These are phyloP conservation scores for Sciaenops ocellatus DNA, from an alignment of 2,797 vertebrate species.

Conservation along the genomic window DNA sequence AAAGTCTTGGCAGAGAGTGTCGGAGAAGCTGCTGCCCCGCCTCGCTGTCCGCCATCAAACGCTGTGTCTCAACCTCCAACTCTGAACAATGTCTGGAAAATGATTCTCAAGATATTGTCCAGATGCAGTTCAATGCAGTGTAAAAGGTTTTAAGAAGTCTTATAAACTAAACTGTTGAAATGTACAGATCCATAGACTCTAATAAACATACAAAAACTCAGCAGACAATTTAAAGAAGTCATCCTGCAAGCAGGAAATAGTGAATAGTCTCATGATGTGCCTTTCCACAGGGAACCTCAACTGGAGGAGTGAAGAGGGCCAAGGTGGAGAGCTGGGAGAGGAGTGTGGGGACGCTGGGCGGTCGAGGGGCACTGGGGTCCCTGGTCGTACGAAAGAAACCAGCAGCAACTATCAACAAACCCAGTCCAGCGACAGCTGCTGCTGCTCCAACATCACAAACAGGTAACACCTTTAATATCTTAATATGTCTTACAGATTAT, in stretches of 20 bases:
- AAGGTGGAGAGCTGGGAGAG: constrained; percentile 90
- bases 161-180: background rate
- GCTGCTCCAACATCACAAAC: constrained; percentile 51
- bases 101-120: no score
- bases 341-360: constrained; percentile 85
- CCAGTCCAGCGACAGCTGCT: constrained; percentile 18
- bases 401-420: constrained; percentile 37
- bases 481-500: background rate
- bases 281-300: constrained; percentile 63
- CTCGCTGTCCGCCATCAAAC: no score
- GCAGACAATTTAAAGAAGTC: background rate
- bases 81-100: no score
- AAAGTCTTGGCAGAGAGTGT: no score
- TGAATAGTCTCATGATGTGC: background rate
- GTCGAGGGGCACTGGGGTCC: constrained; percentile 78
- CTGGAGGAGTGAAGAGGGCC: constrained; percentile 79
- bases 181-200: no score
- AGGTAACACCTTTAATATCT: constrained; percentile 54
- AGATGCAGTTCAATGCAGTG: background rate
- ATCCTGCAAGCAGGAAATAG: background rate
- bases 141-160: background rate
- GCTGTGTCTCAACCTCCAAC: no score
- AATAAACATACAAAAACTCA: background rate
- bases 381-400: constrained; percentile 88
- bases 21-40: no score